Base-by-base conservation (phyloP, 2,888 invertebrate genomes). In the Sipunculus nudus region DNA sequence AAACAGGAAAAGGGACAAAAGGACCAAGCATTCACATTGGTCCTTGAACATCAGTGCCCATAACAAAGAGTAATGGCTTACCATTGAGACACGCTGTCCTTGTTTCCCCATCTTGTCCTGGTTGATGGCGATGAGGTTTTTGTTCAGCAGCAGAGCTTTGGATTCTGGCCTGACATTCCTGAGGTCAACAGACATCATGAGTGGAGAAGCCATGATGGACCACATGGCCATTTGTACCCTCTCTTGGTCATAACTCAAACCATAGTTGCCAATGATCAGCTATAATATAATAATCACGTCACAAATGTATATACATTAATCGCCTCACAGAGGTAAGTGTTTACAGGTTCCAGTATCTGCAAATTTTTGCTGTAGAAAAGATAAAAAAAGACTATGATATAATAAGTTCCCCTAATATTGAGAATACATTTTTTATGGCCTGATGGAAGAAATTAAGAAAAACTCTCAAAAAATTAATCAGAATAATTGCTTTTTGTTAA, bases 181-280 rank as follows among this genome's bases (percentile, higher is more conserved):
- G 53, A 97, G 86, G 85, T 97, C 96, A 31, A 92, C 93, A n/a
- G 96, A 96, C 94, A 97, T 96, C 53, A 96, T 86, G n/a, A 97
- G 87, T 0, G 96, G 97, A 2, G 96, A 93, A 0, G 96, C 95
- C 78, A 96, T 84, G 74, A 97, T 93, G 5, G 95, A 92, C 97
- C 97, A 97, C 65, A 97, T 88, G 3, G 96, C 96, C 89, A 97
- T 95, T 87, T 97, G 97, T 0, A 93, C 93, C 85, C 94, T 92
- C 77, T 94, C 91, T 84, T 97, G 95, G 78, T 95, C 95, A 83
- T 93, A 93, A 75, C 95, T 95, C 39, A 97, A 85, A 1, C 96
- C 95, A 81, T 93, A 96, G 85, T 96, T 94, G 35, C 97, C 96
- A 76, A 96, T 90, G 71, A 97, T 94, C 76, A 94, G 85, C 94